A percentile compares a stretch with the other conserved stretches of the same genome.
These are phyloP conservation scores for Typhlomys cinereus DNA, from an alignment of 2,113 vertebrate species.

Conservation along the genomic window DNA sequence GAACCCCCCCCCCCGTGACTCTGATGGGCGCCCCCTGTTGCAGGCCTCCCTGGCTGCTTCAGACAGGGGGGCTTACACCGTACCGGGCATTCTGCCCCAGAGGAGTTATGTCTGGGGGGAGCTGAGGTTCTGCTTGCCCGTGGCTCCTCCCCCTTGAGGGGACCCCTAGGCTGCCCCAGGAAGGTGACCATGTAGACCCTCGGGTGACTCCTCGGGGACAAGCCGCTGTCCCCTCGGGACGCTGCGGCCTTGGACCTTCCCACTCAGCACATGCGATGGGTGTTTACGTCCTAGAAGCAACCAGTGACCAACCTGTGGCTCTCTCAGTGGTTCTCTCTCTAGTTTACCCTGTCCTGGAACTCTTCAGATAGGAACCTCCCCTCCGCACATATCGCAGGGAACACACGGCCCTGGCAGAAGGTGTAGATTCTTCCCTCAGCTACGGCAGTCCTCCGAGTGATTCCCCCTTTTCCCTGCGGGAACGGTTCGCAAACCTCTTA, in stretches of 20 bases:
- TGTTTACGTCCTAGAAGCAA: not conserved
- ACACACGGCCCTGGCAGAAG: not conserved
- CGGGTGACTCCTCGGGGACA: rapidly evolving
- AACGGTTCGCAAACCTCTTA: not conserved
- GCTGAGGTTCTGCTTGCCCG: not conserved
- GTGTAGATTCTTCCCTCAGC: not conserved
- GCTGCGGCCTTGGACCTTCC: not conserved
- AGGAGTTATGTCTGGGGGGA: not conserved
- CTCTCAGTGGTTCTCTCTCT: no score
- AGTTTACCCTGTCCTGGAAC: not conserved
- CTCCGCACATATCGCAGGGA: no score
- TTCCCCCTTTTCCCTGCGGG: not conserved
- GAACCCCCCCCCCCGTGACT: not conserved
- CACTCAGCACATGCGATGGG: rapidly evolving
- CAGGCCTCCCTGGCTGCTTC: not conserved
- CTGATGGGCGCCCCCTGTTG: not conserved
- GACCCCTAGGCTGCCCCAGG: not conserved
- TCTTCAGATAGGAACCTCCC: not conserved
- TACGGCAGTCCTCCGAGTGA: not conserved
- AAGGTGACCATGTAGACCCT: not conserved
- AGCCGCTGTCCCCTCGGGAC: rapidly evolving
- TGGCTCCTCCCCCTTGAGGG: not conserved
- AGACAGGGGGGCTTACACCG: rapidly evolving
- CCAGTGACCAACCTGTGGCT: not conserved
- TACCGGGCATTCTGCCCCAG: no score